Conservation (phyloP, 2,888 invertebrate species). For the Athalia circularis region DNA sequence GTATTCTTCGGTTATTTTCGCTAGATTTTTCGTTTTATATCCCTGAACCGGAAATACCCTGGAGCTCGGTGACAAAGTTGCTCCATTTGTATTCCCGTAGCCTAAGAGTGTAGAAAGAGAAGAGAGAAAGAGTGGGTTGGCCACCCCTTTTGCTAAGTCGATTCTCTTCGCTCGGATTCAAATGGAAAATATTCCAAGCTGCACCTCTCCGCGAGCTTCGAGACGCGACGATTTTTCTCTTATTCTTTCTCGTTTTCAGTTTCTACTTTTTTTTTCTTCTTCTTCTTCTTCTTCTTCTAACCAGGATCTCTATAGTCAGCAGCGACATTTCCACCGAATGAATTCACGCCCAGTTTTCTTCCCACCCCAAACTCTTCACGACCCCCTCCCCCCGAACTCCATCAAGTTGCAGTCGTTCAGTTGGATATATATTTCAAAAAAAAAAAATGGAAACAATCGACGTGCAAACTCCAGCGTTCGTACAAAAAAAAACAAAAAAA, state of each 20-base stretch:
- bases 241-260: neutral
- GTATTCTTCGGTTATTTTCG: neutral
- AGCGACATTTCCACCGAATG: neutral
- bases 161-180: constrained; percentile 24
- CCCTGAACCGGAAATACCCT: neutral
- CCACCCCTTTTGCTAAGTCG: neutral
- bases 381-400: too few species aligned
- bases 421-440: too few species aligned
- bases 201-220: neutral
- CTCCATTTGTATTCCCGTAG: constrained; percentile 11
- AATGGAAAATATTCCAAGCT: constrained; percentile 24
- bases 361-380: too few species aligned
- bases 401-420: too few species aligned
- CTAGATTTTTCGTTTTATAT: neutral
- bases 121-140: neutral
- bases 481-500: too few species aligned
- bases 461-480: too few species aligned
- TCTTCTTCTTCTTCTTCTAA: neutral
- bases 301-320: neutral
- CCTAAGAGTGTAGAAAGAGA: neutral
- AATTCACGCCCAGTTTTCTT: neutral
- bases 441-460: too few species aligned
- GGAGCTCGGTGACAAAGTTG: neutral
- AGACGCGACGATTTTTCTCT: neutral
- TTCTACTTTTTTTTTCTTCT: too few species aligned